Evolutionary conservation across 2,113 vertebrate species (phyloP), one percentile per base, ranked within the genome.

Genomic region (Triplophysa rosa): DNA sequence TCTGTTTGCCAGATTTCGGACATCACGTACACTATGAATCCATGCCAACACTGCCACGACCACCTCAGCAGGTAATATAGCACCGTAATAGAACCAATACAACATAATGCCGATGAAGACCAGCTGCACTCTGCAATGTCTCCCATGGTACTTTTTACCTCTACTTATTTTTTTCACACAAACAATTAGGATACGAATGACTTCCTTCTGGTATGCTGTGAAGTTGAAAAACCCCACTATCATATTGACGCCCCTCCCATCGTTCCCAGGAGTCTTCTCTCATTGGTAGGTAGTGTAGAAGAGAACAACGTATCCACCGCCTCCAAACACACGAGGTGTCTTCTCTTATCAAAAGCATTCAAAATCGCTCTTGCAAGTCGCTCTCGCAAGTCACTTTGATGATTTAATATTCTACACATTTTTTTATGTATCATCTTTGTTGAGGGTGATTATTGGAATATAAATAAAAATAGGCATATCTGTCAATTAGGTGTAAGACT

Each of bases 1-100:
- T 93, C 87, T 49, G 83, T 82, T 52, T 79, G 82, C 90, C 92
- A 93, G 56, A 87, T 9, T 5, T 81, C 69, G 5, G 93, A 93
- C 26, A 91, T 69, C 59, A 94, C 3, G 62, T 87, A 90, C 2
- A 84, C 29, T 80, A 68, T 86, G 63, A 93, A 82, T 61, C 88
- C 91, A 65, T 82, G 73, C 84, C 88, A 92, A 63, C 86, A 89
- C 56, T 23, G 85, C 91, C 91, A 92, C 12, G 79, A 64, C 56
- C 89, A 66, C 66, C 79, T 89, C 19, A 91, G 64, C 75, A 91
- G 67, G 78, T 83, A 70, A 54, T 85, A 89, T 14, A 84, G 3
- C 0, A 89, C 45, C 1, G 81, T 82, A 7, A 85, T 14, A 11
- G 84, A 88, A 0, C 93, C 93, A 2, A 90, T 37, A 4, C 82